Percentiles rank a stretch among this genome's conserved stretches.
Conservation (phyloP, 2,113 vertebrate genomes). For the Rhynchopsitta pachyrhyncha region DNA sequence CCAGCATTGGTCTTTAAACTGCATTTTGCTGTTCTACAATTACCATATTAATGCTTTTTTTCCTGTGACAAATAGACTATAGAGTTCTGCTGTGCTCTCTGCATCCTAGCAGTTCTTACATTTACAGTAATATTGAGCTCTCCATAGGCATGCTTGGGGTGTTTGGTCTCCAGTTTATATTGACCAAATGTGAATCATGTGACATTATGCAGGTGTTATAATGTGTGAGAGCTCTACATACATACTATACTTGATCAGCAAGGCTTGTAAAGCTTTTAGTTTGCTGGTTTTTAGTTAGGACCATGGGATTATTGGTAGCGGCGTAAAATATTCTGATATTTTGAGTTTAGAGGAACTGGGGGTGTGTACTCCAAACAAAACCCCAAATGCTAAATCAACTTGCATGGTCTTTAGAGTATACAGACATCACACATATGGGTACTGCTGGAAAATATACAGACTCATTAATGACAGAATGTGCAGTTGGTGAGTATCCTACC, state of each 20-base stretch:
- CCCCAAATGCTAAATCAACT: not conserved
- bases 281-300: not conserved
- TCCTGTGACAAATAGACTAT: not conserved
- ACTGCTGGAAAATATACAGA: not conserved
- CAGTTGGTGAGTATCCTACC: not conserved
- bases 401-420: not conserved
- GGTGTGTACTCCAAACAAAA: not conserved
- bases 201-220: not conserved
- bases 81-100: not conserved
- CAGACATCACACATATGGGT: not conserved
- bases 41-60: constrained; percentile 9
- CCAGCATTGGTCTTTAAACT: constrained; percentile 4
- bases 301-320: not conserved
- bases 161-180: not conserved
- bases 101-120: not conserved
- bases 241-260: not conserved
- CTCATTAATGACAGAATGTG: not conserved
- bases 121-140: not conserved
- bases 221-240: not conserved
- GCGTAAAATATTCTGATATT: accelerated
- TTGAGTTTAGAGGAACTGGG: not conserved
- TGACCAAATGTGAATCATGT: not conserved
- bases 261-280: not conserved
- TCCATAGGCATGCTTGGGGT: not conserved
- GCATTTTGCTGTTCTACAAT: constrained; percentile 9